phyloP scores from a whole-genome alignment of 2,113 vertebrate genomes.

The Steatornis caripensis region DNA sequence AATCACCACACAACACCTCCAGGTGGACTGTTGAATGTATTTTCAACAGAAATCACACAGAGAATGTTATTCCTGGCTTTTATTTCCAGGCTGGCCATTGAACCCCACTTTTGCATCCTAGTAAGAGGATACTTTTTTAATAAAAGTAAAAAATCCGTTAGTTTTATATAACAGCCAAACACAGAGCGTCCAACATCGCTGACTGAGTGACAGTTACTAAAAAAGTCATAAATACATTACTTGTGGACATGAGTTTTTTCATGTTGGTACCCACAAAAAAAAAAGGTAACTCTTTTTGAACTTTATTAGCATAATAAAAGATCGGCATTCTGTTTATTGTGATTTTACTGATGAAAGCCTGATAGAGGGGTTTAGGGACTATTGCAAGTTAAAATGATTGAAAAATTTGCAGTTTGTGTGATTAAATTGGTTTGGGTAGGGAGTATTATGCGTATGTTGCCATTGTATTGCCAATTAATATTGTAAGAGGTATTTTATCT shows the following conservation, averaged over 20 bases:
- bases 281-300: background rate
- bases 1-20: background rate
- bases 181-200: background rate
- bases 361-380: background rate
- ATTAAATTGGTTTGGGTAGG: background rate
- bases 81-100: background rate
- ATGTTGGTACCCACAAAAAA: background rate
- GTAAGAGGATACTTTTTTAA: background rate
- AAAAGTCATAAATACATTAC: background rate
- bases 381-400: background rate
- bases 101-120: background rate
- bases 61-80: background rate
- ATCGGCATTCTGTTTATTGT: background rate
- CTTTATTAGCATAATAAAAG: background rate
- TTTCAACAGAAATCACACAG: background rate
- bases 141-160: background rate
- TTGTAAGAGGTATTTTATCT: background rate
- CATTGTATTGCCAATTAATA: background rate
- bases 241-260: background rate
- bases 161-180: background rate
- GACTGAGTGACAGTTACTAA: background rate
- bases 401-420: background rate
- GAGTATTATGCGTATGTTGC: background rate
- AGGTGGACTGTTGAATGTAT: background rate
- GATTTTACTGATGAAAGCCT: background rate